phyloP scores from a whole-genome alignment of 2,797 vertebrate species.

The Limosa lapponica region DNA sequence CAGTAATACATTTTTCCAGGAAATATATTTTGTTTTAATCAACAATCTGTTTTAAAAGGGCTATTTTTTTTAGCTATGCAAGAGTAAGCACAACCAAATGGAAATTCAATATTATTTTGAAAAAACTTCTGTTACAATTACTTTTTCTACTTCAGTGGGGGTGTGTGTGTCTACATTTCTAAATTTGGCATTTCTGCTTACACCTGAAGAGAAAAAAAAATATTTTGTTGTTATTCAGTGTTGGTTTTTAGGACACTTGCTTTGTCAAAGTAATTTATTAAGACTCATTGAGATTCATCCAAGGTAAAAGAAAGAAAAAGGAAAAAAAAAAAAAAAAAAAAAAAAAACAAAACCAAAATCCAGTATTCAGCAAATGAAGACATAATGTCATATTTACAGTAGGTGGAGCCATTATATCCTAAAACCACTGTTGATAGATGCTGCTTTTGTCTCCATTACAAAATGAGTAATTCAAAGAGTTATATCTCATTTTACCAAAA shows the following conservation, averaged over 20 bases:
- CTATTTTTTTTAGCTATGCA: not conserved
- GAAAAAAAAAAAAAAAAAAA: not conserved
- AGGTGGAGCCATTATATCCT: conserved; percentile 58
- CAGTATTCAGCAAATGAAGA: not conserved
- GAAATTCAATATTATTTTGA: not conserved
- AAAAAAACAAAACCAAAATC: rapidly evolving
- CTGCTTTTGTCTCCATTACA: conserved; percentile 45
- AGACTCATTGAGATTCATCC: not conserved
- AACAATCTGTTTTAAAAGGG: not conserved
- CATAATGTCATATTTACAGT: conserved; percentile 20
- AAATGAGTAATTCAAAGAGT: not conserved
- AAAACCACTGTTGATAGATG: conserved; percentile 48
- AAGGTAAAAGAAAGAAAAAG: too few species aligned
- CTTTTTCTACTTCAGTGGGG: not conserved
- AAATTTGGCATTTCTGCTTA: not conserved
- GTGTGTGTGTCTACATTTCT: not conserved
- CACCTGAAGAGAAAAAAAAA: not conserved
- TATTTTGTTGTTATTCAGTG: not conserved
- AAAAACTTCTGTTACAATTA: not conserved
- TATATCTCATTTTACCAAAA: not conserved
- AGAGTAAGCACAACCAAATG: not conserved
- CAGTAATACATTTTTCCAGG: not conserved
- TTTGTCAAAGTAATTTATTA: not conserved
- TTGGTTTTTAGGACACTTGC: not conserved
- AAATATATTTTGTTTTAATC: not conserved